Percentiles rank a stretch among this genome's conserved stretches.
These are phyloP conservation scores for Astur gentilis DNA, from an alignment of 2,113 vertebrate genomes.

Conservation along the genomic window DNA sequence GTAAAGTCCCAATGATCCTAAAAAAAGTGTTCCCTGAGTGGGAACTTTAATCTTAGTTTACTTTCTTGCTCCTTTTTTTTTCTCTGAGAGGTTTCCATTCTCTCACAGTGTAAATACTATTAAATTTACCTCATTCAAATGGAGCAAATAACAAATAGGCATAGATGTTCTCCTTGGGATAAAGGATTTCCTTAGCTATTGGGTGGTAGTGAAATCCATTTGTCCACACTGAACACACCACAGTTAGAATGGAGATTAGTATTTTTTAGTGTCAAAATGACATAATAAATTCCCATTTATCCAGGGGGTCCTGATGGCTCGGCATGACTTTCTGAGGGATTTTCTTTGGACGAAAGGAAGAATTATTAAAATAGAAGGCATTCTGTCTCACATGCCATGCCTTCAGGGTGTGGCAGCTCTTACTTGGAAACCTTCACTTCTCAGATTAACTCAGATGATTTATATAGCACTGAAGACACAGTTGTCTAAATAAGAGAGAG, in stretches of 20 bases:
- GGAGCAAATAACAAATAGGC: background rate
- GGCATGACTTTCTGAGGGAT: constrained; percentile 68
- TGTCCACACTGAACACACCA: background rate
- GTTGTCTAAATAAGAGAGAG: constrained; percentile 22
- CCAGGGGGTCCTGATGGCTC: constrained; percentile 9
- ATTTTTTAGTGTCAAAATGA: constrained; percentile 46
- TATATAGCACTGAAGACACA: constrained; percentile 47
- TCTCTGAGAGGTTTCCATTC: background rate
- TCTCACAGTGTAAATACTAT: background rate
- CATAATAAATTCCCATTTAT: constrained; percentile 32
- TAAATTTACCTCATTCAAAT: background rate
- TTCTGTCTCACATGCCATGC: constrained; percentile 62
- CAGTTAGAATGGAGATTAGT: constrained; percentile 1
- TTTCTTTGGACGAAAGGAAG: constrained; percentile 63
- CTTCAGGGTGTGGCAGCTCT: constrained; percentile 58
- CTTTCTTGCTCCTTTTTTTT: background rate
- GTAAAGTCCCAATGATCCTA: background rate
- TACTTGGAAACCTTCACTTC: constrained; percentile 51
- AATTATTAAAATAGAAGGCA: constrained; percentile 61
- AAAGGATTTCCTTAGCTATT: background rate
- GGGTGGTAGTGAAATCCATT: constrained; percentile 8
- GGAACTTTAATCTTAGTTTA: background rate
- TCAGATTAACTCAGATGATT: constrained; percentile 58
- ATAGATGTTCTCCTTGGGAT: background rate
- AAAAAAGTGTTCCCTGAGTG: background rate